Percentiles rank a stretch among this genome's conserved stretches.
phyloP scores from a whole-genome alignment of 2,113 vertebrate genomes.

The Microcebus griseorufus region DNA sequence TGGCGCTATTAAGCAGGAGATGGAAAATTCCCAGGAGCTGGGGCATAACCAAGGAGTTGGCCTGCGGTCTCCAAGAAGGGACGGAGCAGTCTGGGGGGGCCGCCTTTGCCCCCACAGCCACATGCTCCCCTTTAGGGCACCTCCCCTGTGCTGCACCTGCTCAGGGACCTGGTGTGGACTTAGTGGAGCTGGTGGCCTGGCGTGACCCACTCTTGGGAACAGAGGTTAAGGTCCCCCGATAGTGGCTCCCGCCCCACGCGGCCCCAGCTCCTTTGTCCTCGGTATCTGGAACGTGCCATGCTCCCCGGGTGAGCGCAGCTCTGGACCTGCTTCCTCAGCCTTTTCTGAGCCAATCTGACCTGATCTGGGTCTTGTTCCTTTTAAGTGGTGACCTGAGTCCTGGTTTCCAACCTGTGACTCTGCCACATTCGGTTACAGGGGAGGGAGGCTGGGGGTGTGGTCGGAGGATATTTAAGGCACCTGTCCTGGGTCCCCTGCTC shows the following conservation, averaged over 20 bases:
- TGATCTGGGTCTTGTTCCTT: not conserved
- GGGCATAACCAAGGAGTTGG: not conserved
- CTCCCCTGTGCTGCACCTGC: not conserved
- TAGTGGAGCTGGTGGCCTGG: not conserved
- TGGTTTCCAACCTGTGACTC: not conserved
- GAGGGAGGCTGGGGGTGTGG: not conserved
- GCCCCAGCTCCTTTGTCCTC: not conserved
- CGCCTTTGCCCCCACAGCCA: not conserved
- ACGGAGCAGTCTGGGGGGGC: not conserved
- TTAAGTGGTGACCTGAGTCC: not conserved
- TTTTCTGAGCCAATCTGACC: not conserved
- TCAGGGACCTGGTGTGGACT: not conserved
- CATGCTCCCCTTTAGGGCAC: not conserved
- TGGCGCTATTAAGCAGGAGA: not conserved
- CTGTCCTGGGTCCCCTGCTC: not conserved
- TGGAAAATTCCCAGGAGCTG: constrained; percentile 28
- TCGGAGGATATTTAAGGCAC: not conserved
- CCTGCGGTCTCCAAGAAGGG: not conserved
- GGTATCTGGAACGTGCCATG: not conserved
- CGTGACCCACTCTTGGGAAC: not conserved
- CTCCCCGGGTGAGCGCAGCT: not conserved
- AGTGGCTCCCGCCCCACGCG: rapidly evolving
- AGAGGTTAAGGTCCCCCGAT: not conserved
- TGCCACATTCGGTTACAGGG: not conserved
- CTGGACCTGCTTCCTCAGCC: not conserved